These are phyloP conservation scores for Solea senegalensis DNA, from an alignment of 2,113 vertebrate genomes.

Conservation along the genomic window DNA sequence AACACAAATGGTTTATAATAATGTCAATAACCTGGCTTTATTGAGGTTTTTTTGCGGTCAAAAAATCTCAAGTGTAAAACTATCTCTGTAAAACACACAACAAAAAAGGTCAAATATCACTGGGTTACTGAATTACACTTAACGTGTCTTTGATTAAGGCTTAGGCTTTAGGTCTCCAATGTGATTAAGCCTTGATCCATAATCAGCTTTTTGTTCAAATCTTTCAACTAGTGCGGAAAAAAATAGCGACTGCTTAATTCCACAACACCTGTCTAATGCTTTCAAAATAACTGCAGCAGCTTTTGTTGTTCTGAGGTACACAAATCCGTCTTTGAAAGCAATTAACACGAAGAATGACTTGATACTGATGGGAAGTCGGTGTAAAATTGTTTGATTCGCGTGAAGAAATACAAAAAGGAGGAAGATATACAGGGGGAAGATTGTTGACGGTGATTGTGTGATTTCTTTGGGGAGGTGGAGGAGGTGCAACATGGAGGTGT, in stretches of 20 bases:
- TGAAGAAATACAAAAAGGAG: conserved; percentile 62
- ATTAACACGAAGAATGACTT: conserved; percentile 42
- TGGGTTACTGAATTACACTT: not conserved
- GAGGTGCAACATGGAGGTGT: conserved; percentile 9
- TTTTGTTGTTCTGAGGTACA: conserved; percentile 50
- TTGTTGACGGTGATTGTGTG: conserved; percentile 50
- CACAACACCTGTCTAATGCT: conserved; percentile 38
- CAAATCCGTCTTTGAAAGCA: conserved; percentile 59
- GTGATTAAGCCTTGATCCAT: conserved; percentile 22
- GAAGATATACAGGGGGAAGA: conserved; percentile 62
- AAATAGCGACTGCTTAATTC: conserved; percentile 28
- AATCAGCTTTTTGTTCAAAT: conserved; percentile 37
- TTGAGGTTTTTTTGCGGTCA: too few relatives aligned
- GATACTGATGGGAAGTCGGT: conserved; percentile 53
- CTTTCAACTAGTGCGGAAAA: not conserved
- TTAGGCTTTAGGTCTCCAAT: not conserved
- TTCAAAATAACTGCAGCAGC: conserved; percentile 24
- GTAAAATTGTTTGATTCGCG: conserved; percentile 71
- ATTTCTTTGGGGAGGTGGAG: conserved; percentile 18
- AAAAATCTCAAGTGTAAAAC: too few relatives aligned
- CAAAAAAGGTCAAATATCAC: not conserved
- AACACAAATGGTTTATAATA: not conserved
- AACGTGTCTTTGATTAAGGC: too few relatives aligned
- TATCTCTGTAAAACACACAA: not conserved
- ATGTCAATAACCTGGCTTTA: too few relatives aligned